Base-by-base conservation (phyloP, 2,888 invertebrate species). In the Crocallis elinguaria region DNA sequence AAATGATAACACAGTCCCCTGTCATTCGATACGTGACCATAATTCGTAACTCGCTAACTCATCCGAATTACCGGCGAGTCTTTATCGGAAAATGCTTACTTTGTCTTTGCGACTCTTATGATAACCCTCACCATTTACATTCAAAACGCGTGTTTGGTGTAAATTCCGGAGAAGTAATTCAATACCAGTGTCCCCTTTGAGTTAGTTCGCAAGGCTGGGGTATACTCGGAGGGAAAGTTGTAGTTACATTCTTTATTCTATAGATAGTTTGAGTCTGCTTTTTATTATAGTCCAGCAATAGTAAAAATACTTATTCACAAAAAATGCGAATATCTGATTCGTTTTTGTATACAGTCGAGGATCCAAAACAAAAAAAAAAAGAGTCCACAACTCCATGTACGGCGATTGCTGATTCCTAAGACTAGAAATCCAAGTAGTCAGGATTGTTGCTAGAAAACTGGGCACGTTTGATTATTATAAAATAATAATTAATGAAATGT, bases 11-110 rank as follows among this genome's bases (percentile, higher is more conserved):
- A 60, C 41, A 35, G 50, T 59, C 56, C 64, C 46, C 46, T 58
- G 66, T 71, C 69, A 66, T 60, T 41, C 30, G 41, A 48, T 61
- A 72, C 74, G 74, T 74, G 74, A 66, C 64, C 38, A 54, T 55
- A 66, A 66, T 75, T 49, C 62, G 50, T 54, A 66, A 68, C 59
- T 52, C 41, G 13, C 8, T 13, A 12, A 16, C 44, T 63, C 57
- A 69, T 67, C 66, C 66, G 67, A 63, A 71, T 71, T 71, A 66
- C 67, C 52, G 45, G 38, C 57, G 62, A 53, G 63, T 57, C 65
- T 65, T 69, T 71, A 75, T 76, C 70, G 69, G 73, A 71, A 75
- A 76, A 79, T 74, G 72, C 73, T 77, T 76, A 72, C 71, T 74
- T 73, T 74, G 74, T 73, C 67, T 69, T 54, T 63, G 69, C 62